Percentiles rank a stretch among this genome's conserved stretches.
Conservation (phyloP, 2,797 vertebrate species). For the Nyctibius grandis region DNA sequence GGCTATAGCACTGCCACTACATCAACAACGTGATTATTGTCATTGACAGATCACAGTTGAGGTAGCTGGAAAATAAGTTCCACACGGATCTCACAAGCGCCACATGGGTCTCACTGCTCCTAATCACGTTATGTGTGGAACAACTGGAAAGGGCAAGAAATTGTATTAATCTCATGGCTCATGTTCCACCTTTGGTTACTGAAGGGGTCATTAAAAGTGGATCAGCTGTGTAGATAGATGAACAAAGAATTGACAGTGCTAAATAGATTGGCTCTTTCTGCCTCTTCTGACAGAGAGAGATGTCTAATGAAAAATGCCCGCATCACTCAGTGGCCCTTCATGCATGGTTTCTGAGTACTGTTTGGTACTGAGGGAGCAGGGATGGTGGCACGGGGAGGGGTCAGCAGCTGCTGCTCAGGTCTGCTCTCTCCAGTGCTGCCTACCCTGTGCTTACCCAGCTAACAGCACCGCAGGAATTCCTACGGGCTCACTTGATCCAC, state of each 20-base stretch:
- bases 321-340: rapidly evolving
- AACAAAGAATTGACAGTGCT: background rate
- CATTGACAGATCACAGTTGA: background rate
- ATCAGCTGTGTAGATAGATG: background rate
- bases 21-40: background rate
- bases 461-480: background rate
- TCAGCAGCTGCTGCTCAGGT: background rate
- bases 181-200: background rate
- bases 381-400: rapidly evolving
- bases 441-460: rapidly evolving
- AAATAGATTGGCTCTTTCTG: background rate
- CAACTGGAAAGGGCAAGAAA: constrained; percentile 2
- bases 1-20: background rate
- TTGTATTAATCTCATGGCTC: background rate
- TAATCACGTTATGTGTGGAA: background rate
- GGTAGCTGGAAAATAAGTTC: background rate
- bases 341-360: background rate
- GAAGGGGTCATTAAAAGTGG: background rate
- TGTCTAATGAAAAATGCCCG: background rate
- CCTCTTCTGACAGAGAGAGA: background rate
- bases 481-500: background rate
- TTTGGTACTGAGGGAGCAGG: background rate
- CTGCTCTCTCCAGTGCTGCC: background rate
- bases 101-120: background rate
- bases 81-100: background rate